Percentiles rank a stretch among this genome's conserved stretches.
Evolutionary conservation across 2,888 invertebrate species (phyloP).

Genomic region (Parnassius glacialis): DNA sequence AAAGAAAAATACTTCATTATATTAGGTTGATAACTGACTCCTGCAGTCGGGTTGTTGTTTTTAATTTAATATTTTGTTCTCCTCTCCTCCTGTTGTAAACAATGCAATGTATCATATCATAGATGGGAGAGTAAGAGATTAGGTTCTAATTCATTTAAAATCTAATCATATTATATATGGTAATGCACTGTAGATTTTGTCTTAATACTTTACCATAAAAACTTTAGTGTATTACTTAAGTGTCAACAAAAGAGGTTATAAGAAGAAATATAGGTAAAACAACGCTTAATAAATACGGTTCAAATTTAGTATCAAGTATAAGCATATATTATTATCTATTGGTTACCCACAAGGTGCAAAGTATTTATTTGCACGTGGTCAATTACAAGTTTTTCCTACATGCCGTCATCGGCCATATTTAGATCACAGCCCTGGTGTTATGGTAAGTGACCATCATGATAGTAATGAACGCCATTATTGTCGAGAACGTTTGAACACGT

Average conservation of each 20-base stretch:
- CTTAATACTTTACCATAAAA: neutral
- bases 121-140: too few species aligned
- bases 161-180: too few species aligned
- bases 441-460: conserved; percentile 25
- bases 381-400: conserved; percentile 33
- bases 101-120: too few species aligned
- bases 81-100: too few species aligned
- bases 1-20: too few species aligned
- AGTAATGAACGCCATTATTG: conserved; percentile 27
- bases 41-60: too few species aligned
- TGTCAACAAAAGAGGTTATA: neutral
- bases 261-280: neutral
- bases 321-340: neutral
- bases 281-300: neutral
- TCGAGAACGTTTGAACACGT: conserved; percentile 20
- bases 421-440: conserved; percentile 22
- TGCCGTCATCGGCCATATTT: conserved; percentile 31
- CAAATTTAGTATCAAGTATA: neutral
- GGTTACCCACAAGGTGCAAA: conserved; percentile 13
- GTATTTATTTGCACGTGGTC: conserved; percentile 36
- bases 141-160: too few species aligned
- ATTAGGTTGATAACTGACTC: too few species aligned
- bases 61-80: too few species aligned
- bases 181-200: too few species aligned
- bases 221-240: too few species aligned